Conservation (phyloP, 2,888 invertebrate genomes). For the Nomada ferruginata region DNA sequence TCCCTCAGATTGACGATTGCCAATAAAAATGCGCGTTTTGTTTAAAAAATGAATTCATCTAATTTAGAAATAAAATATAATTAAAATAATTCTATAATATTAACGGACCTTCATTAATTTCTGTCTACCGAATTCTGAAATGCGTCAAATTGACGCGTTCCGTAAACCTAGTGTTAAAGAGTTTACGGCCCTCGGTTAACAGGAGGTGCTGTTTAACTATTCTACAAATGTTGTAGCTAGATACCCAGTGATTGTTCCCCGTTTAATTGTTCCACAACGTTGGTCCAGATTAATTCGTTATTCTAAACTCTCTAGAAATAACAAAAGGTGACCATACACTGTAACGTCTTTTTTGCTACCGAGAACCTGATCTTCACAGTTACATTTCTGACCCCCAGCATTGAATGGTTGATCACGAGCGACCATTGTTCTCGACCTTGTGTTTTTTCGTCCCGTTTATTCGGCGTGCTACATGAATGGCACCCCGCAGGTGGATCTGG, state of each 20-base stretch:
- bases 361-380: slow-evolving; percentile 30
- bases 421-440: slow-evolving; percentile 50
- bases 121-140: no score
- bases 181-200: neutral
- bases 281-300: neutral
- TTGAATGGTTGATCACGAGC: slow-evolving; percentile 59
- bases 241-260: neutral
- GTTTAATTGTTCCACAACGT: slow-evolving; percentile 5
- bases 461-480: slow-evolving; percentile 1
- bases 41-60: no score
- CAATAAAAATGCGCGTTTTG: no score
- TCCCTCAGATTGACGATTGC: no score
- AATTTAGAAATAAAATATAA: no score
- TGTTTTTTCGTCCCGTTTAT: slow-evolving; percentile 22
- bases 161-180: neutral
- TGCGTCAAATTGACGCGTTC: no score
- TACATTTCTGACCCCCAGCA: slow-evolving; percentile 22
- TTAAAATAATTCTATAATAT: no score
- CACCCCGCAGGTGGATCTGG: slow-evolving; percentile 34
- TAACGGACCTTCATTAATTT: no score
- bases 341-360: slow-evolving; percentile 16
- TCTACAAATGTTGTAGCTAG: neutral
- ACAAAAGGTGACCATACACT: slow-evolving; percentile 6
- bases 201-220: neutral
- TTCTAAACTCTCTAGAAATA: neutral